A percentile compares a stretch with the other conserved stretches of the same genome.
Evolutionary conservation across 2,888 invertebrate genomes (phyloP).

Genomic region (Molorchus minor): DNA sequence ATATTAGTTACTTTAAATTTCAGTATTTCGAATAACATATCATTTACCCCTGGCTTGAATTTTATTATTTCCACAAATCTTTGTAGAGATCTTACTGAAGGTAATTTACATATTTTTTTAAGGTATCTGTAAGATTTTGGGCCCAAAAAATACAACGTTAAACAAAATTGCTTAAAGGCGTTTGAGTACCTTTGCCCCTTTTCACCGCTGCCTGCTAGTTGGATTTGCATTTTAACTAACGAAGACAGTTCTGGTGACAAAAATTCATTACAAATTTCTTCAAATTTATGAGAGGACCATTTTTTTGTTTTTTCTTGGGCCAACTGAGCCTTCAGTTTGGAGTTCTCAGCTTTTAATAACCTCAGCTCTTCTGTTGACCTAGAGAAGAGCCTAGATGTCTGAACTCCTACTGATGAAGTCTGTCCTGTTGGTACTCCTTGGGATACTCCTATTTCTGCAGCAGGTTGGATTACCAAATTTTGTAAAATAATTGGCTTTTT

Average conservation of each 20-base stretch:
- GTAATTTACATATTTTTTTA: neutral
- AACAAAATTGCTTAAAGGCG: neutral
- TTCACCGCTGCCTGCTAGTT: neutral
- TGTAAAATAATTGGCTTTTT: neutral
- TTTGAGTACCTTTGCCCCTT: neutral
- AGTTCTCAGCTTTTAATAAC: neutral
- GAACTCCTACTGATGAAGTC: neutral
- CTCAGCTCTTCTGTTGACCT: neutral
- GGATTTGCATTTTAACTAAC: neutral
- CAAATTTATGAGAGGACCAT: neutral
- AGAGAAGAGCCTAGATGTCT: neutral
- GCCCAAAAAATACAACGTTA: slow-evolving; percentile 3
- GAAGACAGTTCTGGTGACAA: neutral
- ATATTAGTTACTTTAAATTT: neutral
- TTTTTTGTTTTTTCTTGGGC: neutral
- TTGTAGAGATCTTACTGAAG: neutral
- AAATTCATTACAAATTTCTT: neutral
- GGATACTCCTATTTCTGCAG: too few relatives aligned
- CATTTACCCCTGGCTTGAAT: neutral
- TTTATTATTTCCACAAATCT: slow-evolving; percentile 1
- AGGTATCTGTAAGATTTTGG: neutral
- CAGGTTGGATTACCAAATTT: neutral
- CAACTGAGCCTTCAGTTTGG: neutral
- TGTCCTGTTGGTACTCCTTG: neutral
- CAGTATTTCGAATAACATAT: neutral